Evolutionary conservation across 1,140 invertebrate species (phyloP), one percentile per base, ranked within the genome.

Genomic region (Aphis gossypii): DNA sequence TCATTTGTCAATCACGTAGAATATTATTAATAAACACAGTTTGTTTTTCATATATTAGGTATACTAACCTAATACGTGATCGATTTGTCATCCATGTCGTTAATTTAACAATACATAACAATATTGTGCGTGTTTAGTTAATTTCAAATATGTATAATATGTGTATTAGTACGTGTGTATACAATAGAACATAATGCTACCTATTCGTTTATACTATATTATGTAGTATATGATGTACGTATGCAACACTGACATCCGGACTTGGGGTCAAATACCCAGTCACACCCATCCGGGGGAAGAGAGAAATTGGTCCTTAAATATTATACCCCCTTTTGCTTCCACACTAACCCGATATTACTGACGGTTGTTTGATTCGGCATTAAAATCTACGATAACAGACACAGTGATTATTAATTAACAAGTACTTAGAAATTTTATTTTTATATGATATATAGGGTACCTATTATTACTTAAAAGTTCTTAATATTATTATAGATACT

Each of bases 31-130:
- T 44, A 44, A 90, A 60, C 23, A 11, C 35, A 60, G 9, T 25
- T 38, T 11, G 35, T 60, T 60, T 44, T 38, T 90, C 35, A 60
- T 90, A 38, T 23, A 46, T 30, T 44, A n/a, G 0, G 25, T 84
- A 14, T 46, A 60, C 25, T 56, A 44, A 60, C 51, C n/a, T 56
- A 38, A 90, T 90, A 56, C 23, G 56, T 90, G 89, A 90, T 90
- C 54, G 89, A 90, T 90, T 90, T 68, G 88, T 90, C 41, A 60
- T 38, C n/a, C 38, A 25, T 90, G 88, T 60, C 14, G 88, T 90
- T 30, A 38, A 60, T 90, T 41, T 60, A 90, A 90, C 88, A 60
- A 54, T 89, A 89, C 6, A 88, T 9, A 51, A 56, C 88, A 54
- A 56, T 35, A 38, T 38, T 35, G 48, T 51, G 30, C 54, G 8